Evolutionary conservation across 1,140 invertebrate genomes (phyloP).

Genomic region (Zaprionus vittiger): DNA sequence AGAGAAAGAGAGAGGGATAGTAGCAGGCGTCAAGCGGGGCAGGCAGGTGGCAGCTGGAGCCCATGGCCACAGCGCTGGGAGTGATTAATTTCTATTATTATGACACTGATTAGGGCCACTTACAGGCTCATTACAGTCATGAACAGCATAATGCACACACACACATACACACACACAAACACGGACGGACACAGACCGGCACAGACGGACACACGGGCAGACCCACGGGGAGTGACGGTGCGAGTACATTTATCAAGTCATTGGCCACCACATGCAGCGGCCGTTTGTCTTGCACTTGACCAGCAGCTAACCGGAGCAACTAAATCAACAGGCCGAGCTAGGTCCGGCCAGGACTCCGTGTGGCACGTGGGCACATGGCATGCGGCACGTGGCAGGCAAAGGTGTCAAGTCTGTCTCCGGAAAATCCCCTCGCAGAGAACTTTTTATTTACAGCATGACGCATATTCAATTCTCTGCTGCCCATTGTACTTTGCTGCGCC

Average conservation of each 20-base stretch:
- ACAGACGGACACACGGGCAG: constrained; percentile 1
- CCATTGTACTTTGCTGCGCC: neutral
- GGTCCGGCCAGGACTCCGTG: neutral
- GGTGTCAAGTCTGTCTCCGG: neutral
- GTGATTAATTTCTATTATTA: constrained; percentile 83
- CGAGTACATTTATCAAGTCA: constrained; percentile 73
- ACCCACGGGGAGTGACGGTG: neutral
- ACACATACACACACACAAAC: neutral
- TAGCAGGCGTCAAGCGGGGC: neutral
- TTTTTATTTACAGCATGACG: neutral
- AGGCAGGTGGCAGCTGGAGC: constrained; percentile 15
- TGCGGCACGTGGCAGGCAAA: neutral
- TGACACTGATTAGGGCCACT: constrained; percentile 81
- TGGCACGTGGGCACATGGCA: neutral
- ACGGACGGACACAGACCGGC: too few species aligned
- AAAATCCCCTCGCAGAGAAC: neutral
- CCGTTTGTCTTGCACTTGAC: constrained; percentile 80
- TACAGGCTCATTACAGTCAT: constrained; percentile 81
- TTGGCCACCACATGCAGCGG: constrained; percentile 78
- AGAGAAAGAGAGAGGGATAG: neutral
- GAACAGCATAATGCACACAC: constrained; percentile 59
- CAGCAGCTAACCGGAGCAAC: constrained; percentile 42
- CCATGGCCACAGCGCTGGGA: constrained; percentile 21
- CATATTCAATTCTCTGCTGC: constrained; percentile 1
- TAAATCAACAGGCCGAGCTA: constrained; percentile 41